phyloP scores from a whole-genome alignment of 1,140 invertebrate genomes.

The Catajapyx aquilonaris region DNA sequence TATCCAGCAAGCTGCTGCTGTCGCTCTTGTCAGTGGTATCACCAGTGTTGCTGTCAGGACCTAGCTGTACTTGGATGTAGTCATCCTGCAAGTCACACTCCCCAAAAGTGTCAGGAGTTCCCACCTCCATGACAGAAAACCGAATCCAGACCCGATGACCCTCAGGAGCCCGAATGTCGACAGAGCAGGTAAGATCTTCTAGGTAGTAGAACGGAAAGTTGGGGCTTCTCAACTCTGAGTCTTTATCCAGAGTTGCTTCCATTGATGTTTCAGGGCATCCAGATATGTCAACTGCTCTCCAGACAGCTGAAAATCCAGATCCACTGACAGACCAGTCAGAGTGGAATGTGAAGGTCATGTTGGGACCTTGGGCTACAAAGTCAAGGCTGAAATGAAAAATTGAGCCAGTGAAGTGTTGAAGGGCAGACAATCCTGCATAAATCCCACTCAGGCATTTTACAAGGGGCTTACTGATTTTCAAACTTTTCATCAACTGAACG shows the following conservation, averaged over 20 bases:
- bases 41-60: constrained; percentile 10
- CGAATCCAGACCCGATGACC: too few relatives aligned
- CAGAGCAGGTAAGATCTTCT: not conserved
- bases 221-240: not conserved
- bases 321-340: constrained; percentile 43
- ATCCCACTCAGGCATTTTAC: too few relatives aligned
- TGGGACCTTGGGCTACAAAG: constrained; percentile 34
- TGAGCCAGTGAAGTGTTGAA: too few relatives aligned
- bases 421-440: too few relatives aligned
- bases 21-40: constrained; percentile 3
- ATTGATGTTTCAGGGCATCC: constrained; percentile 26
- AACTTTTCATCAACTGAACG: too few relatives aligned
- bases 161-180: not conserved
- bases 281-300: constrained; percentile 41
- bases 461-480: too few relatives aligned
- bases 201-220: not conserved
- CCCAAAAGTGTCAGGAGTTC: too few relatives aligned
- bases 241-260: not conserved
- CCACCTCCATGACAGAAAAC: too few relatives aligned
- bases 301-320: constrained; percentile 37
- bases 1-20: not conserved
- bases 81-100: too few relatives aligned
- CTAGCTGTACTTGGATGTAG: too few relatives aligned
- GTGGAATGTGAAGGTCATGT: constrained; percentile 36
- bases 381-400: too few relatives aligned